Conservation (phyloP, 37 sponge, comb jelly and placozoan species). For the Beroe forskalii region DNA sequence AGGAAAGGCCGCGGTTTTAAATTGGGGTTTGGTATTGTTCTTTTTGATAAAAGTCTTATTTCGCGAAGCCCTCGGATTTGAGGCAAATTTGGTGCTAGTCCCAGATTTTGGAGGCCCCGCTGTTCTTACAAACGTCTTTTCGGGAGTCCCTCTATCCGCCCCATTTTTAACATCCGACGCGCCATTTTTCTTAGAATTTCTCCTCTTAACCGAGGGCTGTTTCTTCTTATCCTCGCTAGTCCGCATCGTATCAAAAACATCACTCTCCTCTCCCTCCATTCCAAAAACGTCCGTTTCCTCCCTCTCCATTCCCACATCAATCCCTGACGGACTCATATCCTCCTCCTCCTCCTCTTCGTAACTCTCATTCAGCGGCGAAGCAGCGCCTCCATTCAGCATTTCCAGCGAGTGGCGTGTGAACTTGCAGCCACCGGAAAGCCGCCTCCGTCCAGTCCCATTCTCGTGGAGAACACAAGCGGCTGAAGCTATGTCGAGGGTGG, state of each 20-base stretch:
- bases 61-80: background rate
- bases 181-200: background rate
- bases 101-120: background rate
- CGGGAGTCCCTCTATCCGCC: background rate
- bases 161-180: background rate
- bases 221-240: no score
- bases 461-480: background rate
- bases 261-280: no score
- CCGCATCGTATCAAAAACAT: no score
- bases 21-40: background rate
- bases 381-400: background rate
- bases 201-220: no score
- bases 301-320: background rate
- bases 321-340: background rate
- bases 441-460: background rate
- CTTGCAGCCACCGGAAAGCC: conserved; percentile 25
- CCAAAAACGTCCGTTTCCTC: no score
- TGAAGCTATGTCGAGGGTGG: background rate
- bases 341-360: background rate
- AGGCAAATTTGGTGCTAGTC: background rate
- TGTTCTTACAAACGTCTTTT: background rate
- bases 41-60: background rate
- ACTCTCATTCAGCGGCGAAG: background rate
- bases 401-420: background rate
- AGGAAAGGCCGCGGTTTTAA: background rate